Evolutionary conservation across 2,797 vertebrate genomes (phyloP).

Genomic region (Hirundo rustica): DNA sequence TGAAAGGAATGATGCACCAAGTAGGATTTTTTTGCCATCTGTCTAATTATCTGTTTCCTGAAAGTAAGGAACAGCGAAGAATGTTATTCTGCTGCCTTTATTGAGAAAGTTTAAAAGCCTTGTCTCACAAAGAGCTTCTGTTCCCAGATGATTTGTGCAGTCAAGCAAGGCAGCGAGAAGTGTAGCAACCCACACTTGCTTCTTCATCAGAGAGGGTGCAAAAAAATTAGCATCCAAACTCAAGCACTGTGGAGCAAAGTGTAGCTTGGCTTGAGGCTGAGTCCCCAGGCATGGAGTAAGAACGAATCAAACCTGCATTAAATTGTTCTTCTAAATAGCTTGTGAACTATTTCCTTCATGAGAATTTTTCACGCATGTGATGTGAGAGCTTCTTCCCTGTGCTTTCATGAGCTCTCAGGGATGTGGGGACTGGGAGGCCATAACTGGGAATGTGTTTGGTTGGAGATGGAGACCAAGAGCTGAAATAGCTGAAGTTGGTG

Average conservation of each 20-base stretch:
- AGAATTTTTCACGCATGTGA: neutral
- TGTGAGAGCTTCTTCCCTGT: neutral
- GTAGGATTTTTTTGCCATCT: neutral
- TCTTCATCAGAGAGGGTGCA: neutral
- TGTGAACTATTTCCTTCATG: neutral
- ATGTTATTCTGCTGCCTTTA: neutral
- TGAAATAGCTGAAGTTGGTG: neutral
- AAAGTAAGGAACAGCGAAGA: neutral
- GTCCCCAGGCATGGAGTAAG: neutral
- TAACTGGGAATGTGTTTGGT: neutral
- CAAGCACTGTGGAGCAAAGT: neutral
- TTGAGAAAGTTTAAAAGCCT: neutral
- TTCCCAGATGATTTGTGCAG: neutral
- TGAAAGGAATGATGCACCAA: neutral
- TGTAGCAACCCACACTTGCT: neutral
- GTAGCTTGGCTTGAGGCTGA: neutral
- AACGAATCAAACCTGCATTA: neutral
- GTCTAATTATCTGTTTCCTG: neutral
- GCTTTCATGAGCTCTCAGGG: neutral
- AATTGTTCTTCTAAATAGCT: neutral
- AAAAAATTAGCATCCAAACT: neutral
- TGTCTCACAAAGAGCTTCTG: neutral
- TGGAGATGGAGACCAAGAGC: neutral
- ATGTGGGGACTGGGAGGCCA: neutral
- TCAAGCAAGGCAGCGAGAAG: neutral